A percentile compares a stretch with the other conserved stretches of the same genome.
Evolutionary conservation across 2,797 vertebrate genomes (phyloP).

Genomic region (Gymnopithys bicolor): DNA sequence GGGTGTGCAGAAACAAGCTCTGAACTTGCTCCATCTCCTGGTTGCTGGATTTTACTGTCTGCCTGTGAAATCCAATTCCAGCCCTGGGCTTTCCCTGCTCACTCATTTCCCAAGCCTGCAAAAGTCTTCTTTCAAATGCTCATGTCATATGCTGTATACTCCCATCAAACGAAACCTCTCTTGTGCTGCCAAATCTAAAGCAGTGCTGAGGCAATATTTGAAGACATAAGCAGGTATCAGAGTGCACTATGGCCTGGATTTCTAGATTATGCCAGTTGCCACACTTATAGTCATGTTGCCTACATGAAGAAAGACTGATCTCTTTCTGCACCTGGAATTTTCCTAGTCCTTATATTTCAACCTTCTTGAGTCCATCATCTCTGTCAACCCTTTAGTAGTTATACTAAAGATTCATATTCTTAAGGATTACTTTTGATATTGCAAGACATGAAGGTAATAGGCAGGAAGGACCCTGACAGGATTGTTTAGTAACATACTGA

Average conservation of each 20-base stretch:
- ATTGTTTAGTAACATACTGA: neutral
- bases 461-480: neutral
- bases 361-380: neutral
- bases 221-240: neutral
- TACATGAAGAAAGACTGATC: neutral
- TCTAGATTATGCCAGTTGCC: neutral
- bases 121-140: neutral
- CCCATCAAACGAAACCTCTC: neutral
- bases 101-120: neutral
- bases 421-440: neutral
- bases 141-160: neutral
- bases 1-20: neutral
- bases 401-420: neutral
- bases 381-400: neutral
- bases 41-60: neutral
- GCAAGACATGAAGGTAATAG: neutral
- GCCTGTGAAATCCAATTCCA: neutral
- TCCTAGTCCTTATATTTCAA: neutral
- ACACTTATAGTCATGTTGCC: neutral
- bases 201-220: neutral
- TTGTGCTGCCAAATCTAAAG: neutral
- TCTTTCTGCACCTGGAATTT: neutral
- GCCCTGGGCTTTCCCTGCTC: accelerated
- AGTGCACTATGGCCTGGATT: neutral
- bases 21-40: neutral